Conservation (phyloP, 1,140 invertebrate species). For the Dinoponera quadriceps region DNA sequence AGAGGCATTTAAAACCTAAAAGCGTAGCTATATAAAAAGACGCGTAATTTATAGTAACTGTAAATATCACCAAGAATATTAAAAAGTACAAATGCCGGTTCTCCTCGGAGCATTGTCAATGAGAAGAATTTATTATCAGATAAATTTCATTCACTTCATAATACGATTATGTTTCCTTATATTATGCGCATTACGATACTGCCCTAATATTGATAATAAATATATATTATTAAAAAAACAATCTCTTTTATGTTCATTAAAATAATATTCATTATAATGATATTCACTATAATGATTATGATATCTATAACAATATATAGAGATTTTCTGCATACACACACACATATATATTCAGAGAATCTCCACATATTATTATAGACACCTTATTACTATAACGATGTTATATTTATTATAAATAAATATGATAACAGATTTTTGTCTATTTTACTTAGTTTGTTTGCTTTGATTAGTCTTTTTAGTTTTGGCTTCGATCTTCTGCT, state of each 20-base stretch:
- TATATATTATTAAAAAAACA: constrained; percentile 41
- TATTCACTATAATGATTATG: too few species aligned
- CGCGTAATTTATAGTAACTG: too few species aligned
- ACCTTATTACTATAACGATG: not conserved
- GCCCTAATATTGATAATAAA: constrained; percentile 13
- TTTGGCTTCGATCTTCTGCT: constrained; percentile 87
- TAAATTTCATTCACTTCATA: not conserved
- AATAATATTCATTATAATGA: not conserved
- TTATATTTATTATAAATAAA: constrained; percentile 62
- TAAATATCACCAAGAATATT: too few species aligned
- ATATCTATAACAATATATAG: too few species aligned
- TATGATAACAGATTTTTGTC: constrained; percentile 66
- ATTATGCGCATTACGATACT: not conserved
- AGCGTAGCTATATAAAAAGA: too few species aligned
- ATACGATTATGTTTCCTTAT: not conserved
- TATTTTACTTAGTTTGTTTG: constrained; percentile 80
- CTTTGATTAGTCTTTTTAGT: constrained; percentile 86
- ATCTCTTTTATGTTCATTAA: constrained; percentile 27
- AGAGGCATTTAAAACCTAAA: too few species aligned
- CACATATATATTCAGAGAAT: too few species aligned
- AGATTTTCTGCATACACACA: too few species aligned
- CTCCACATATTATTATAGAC: not conserved
- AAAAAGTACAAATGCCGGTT: too few species aligned
- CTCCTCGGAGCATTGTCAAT: too few species aligned
- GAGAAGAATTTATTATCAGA: too few species aligned